phyloP scores from a whole-genome alignment of 2,888 invertebrate species.

The Agriopis marginaria region DNA sequence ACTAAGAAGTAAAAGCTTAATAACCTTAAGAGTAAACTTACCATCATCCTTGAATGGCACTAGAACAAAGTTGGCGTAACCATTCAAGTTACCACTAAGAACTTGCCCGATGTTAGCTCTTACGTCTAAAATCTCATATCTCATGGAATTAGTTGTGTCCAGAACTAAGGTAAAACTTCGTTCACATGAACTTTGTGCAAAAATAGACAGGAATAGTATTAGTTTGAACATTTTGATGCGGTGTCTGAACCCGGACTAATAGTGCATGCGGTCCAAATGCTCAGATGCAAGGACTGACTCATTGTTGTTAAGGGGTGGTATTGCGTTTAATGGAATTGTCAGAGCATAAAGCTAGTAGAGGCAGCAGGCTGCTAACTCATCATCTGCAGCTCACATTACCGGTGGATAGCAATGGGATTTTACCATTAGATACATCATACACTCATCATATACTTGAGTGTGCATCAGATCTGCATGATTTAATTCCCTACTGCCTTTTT shows the following conservation, averaged over 20 bases:
- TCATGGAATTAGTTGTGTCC: conserved; percentile 67
- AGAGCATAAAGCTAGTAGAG: no score
- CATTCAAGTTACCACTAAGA: conserved; percentile 32
- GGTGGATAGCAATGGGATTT: no score
- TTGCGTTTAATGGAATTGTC: no score
- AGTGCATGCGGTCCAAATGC: not conserved
- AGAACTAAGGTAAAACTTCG: conserved; percentile 66
- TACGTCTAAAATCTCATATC: conserved; percentile 57
- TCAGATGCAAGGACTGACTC: conserved; percentile 11
- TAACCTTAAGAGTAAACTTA: not conserved
- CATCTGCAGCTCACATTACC: no score
- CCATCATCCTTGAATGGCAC: conserved; percentile 60
- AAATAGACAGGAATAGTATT: conserved; percentile 1
- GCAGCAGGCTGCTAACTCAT: no score
- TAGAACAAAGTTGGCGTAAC: conserved; percentile 50
- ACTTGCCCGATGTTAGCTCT: conserved; percentile 53
- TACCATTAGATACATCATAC: no score
- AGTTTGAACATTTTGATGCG: conserved; percentile 33
- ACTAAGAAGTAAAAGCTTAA: no score
- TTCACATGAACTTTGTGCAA: conserved; percentile 24
- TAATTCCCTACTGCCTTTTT: no score
- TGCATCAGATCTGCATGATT: no score
- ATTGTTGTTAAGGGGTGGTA: conserved; percentile 18
- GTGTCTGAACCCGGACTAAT: conserved; percentile 8
- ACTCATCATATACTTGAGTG: no score